These are phyloP conservation scores for Eulemur albifrons DNA, from an alignment of 2,797 vertebrate genomes.

Conservation along the genomic window DNA sequence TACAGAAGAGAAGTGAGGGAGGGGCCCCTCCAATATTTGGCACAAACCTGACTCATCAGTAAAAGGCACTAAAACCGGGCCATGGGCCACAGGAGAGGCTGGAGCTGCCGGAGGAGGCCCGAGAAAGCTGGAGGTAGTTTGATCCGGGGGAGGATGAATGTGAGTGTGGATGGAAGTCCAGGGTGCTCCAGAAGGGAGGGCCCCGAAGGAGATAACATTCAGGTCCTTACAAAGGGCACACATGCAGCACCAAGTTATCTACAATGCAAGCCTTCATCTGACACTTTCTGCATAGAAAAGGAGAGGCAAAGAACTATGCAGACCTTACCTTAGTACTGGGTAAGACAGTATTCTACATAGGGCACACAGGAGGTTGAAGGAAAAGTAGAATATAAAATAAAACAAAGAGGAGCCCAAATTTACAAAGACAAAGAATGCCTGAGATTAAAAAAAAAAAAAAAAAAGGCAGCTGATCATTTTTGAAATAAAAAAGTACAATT, in stretches of 20 bases:
- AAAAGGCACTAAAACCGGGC: background rate
- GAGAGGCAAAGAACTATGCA: background rate
- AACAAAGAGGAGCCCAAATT: background rate
- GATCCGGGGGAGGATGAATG: conserved; percentile 39
- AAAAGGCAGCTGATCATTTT: background rate
- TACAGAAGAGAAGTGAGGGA: background rate
- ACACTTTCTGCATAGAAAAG: background rate
- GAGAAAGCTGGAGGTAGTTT: background rate
- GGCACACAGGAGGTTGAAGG: background rate
- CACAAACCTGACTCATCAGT: background rate
- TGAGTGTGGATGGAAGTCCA: conserved; percentile 14
- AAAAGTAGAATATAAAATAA: background rate
- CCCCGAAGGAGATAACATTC: conserved; percentile 70
- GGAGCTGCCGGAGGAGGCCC: background rate
- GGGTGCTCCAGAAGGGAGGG: conserved; percentile 56
- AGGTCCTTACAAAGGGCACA: conserved; percentile 53
- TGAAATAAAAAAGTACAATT: background rate
- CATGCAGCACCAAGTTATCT: background rate
- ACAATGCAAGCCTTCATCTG: conserved; percentile 68
- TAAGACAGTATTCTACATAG: background rate
- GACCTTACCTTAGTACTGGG: background rate
- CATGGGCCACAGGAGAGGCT: background rate
- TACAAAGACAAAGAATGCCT: background rate
- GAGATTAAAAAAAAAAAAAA: background rate
- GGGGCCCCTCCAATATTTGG: background rate